These are phyloP conservation scores for Enteromius argenteus DNA, from an alignment of 2,797 vertebrate species.

Conservation along the genomic window DNA sequence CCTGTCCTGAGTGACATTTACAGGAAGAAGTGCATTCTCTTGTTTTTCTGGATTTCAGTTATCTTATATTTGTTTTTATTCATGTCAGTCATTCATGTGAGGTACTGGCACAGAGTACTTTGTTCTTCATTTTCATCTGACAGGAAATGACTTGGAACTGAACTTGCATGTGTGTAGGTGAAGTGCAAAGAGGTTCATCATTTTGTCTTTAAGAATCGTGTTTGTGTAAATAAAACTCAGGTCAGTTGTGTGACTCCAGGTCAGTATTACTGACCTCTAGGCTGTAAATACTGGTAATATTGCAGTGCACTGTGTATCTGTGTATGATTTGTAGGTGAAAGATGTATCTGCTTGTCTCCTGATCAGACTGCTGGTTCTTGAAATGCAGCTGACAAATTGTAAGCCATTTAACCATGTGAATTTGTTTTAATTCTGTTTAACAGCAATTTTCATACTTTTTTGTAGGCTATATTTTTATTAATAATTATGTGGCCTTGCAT, in stretches of 20 bases:
- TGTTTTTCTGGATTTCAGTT: slow-evolving; percentile 13
- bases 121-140: neutral
- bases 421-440: neutral
- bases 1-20: slow-evolving; percentile 7
- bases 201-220: neutral
- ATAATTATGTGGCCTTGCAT: neutral
- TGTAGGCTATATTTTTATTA: neutral
- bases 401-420: neutral
- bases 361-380: slow-evolving; percentile 44
- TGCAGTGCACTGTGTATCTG: slow-evolving; percentile 66
- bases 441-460: neutral
- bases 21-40: slow-evolving; percentile 6
- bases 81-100: slow-evolving; percentile 25
- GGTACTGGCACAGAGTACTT: neutral
- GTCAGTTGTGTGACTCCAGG: slow-evolving; percentile 8
- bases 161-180: neutral
- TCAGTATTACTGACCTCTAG: slow-evolving; percentile 64
- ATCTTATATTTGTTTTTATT: slow-evolving; percentile 28
- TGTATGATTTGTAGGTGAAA: slow-evolving; percentile 66
- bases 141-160: neutral
- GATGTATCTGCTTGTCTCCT: slow-evolving; percentile 33
- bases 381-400: neutral
- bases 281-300: slow-evolving; percentile 68
- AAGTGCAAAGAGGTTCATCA: neutral
- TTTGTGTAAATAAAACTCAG: too few species aligned